Percentiles rank a stretch among this genome's conserved stretches.
Evolutionary conservation across 2,113 vertebrate genomes (phyloP).

Genomic region (Dendropsophus ebraccatus): DNA sequence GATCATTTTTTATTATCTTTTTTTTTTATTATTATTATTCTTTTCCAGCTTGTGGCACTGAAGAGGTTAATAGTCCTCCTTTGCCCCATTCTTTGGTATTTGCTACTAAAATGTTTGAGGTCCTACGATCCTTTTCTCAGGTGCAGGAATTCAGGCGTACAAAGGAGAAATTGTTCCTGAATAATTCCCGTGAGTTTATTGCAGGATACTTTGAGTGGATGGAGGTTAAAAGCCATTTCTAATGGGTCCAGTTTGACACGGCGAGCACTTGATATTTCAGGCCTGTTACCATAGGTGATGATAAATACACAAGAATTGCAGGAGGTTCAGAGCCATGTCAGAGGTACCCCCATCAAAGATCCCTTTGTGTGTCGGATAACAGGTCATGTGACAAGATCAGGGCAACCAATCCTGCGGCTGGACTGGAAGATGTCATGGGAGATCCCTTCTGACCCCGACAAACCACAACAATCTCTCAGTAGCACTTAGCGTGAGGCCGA

Average conservation of each 20-base stretch:
- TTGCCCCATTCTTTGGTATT: not conserved
- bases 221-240: conserved; percentile 54
- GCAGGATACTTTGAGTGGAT: conserved; percentile 43
- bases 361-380: conserved; percentile 67
- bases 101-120: too few relatives aligned
- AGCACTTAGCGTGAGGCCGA: conserved; percentile 63
- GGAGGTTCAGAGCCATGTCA: conserved; percentile 65
- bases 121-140: conserved; percentile 24
- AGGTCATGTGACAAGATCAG: conserved; percentile 63
- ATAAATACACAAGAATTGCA: conserved; percentile 76
- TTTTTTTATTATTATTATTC: too few relatives aligned
- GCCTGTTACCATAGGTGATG: conserved; percentile 75
- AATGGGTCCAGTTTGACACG: conserved; percentile 46
- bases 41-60: not conserved
- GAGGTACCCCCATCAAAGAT: conserved; percentile 65
- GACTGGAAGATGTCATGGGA: conserved; percentile 68
- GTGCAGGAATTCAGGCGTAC: conserved; percentile 31
- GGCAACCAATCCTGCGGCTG: conserved; percentile 69
- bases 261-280: conserved; percentile 69
- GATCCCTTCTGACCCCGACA: conserved; percentile 69
- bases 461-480: conserved; percentile 73
- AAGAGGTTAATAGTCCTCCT: conserved; percentile 4
- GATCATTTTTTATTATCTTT: not conserved
- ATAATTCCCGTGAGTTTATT: conserved; percentile 33
- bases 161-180: conserved; percentile 46